Conservation (phyloP, 2,797 vertebrate species). For the Poeciliopsis paucimaculata region DNA sequence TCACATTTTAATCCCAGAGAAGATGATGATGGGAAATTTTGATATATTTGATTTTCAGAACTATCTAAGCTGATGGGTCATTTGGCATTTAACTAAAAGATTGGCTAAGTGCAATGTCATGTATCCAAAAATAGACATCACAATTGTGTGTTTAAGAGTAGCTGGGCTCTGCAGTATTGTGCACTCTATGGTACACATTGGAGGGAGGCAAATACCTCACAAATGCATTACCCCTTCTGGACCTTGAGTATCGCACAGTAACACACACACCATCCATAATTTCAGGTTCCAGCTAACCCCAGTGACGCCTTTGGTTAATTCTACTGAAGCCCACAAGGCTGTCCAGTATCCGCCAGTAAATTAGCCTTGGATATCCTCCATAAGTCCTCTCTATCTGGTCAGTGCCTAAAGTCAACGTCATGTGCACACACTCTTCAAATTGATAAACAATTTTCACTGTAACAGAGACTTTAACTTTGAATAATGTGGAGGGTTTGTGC, state of each 20-base stretch:
- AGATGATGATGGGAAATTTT: constrained; percentile 4
- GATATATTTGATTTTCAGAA: constrained; percentile 57
- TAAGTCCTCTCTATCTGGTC: constrained; percentile 57
- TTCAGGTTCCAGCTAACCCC: constrained; percentile 67
- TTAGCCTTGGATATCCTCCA: constrained; percentile 61
- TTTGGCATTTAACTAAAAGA: constrained; percentile 68
- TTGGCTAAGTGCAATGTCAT: constrained; percentile 69
- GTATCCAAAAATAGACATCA: constrained; percentile 71
- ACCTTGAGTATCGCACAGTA: constrained; percentile 14
- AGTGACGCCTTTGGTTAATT: constrained; percentile 72
- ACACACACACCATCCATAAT: constrained; percentile 27
- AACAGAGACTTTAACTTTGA: constrained; percentile 24
- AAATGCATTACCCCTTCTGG: constrained; percentile 16
- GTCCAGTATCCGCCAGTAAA: constrained; percentile 75
- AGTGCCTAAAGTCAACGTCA: constrained; percentile 39
- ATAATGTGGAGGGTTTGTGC: not conserved
- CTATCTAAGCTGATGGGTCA: constrained; percentile 40
- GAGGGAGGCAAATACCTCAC: constrained; percentile 58
- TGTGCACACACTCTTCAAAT: constrained; percentile 44
- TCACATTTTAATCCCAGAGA: constrained; percentile 9
- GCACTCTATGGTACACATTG: constrained; percentile 55
- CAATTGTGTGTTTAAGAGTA: constrained; percentile 48
- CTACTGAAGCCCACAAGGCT: constrained; percentile 65
- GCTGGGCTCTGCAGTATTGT: constrained; percentile 55
- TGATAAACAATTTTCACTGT: constrained; percentile 37